Percentiles rank a stretch among this genome's conserved stretches.
phyloP scores from a whole-genome alignment of 2,113 vertebrate genomes.

The Notarius lentiginosus region DNA sequence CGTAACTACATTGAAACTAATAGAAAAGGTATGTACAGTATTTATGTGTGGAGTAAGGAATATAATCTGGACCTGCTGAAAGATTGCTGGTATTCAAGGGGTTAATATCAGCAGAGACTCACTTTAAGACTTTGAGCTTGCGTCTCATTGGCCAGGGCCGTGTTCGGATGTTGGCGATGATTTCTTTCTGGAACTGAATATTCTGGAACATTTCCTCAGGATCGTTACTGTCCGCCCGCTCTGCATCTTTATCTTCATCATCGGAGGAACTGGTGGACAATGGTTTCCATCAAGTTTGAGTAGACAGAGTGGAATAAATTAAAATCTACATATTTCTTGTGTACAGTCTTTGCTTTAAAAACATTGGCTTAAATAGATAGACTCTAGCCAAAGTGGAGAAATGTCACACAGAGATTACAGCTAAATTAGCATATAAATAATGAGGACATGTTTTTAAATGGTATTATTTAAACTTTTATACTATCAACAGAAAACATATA shows the following conservation, averaged over 20 bases:
- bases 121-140: conserved; percentile 90
- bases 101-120: conserved; percentile 35
- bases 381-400: neutral
- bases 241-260: conserved; percentile 79
- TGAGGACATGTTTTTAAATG: neutral
- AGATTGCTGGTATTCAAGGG: neutral
- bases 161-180: conserved; percentile 88
- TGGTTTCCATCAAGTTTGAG: neutral
- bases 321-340: neutral
- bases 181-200: conserved; percentile 96
- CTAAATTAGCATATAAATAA: neutral
- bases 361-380: neutral
- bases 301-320: neutral
- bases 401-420: neutral
- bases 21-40: neutral
- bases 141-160: conserved; percentile 93
- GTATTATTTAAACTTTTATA: neutral
- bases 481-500: neutral
- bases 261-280: conserved; percentile 78
- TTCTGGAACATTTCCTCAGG: conserved; percentile 97
- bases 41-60: neutral
- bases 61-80: neutral
- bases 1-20: neutral
- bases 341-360: neutral
- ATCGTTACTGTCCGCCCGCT: conserved; percentile 82